Percentiles rank a stretch among this genome's conserved stretches.
Conservation (phyloP, 2,797 vertebrate species). For the Parauchenoglanis ngamensis region DNA sequence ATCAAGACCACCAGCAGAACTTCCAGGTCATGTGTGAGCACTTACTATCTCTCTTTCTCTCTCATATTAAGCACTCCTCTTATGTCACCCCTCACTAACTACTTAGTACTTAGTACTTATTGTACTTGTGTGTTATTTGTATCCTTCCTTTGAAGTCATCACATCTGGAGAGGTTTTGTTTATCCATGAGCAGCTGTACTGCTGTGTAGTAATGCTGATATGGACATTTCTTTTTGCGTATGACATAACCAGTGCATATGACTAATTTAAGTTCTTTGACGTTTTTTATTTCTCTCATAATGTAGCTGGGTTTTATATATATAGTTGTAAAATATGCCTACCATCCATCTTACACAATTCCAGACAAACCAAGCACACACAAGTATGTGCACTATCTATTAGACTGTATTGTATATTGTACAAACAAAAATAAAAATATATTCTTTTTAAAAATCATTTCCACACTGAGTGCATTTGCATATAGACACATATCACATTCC, state of each 20-base stretch:
- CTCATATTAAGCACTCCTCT: not conserved
- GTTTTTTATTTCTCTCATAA: not conserved
- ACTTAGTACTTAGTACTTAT: not conserved
- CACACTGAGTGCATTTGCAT: not conserved
- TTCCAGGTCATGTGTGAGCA: not conserved
- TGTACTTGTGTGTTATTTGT: not conserved
- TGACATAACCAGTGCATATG: not conserved
- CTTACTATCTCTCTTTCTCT: not conserved
- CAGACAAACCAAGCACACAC: not conserved
- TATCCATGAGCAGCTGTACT: too few relatives aligned
- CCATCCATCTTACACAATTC: not conserved
- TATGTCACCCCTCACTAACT: not conserved
- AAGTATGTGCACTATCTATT: not conserved
- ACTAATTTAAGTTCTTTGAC: not conserved
- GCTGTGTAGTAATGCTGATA: not conserved
- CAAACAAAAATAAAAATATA: not conserved
- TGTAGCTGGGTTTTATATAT: not conserved
- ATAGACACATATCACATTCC: not conserved
- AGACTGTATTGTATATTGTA: not conserved
- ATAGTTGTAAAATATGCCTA: not conserved
- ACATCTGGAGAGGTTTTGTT: not conserved
- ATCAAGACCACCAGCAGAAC: slow-evolving; percentile 5
- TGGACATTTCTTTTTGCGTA: not conserved
- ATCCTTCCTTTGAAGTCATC: not conserved
- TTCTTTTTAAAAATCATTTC: not conserved